Percentiles rank a stretch among this genome's conserved stretches.
These are phyloP conservation scores for Macropus fuliginosus DNA, from an alignment of 2,797 vertebrate genomes.

Conservation along the genomic window DNA sequence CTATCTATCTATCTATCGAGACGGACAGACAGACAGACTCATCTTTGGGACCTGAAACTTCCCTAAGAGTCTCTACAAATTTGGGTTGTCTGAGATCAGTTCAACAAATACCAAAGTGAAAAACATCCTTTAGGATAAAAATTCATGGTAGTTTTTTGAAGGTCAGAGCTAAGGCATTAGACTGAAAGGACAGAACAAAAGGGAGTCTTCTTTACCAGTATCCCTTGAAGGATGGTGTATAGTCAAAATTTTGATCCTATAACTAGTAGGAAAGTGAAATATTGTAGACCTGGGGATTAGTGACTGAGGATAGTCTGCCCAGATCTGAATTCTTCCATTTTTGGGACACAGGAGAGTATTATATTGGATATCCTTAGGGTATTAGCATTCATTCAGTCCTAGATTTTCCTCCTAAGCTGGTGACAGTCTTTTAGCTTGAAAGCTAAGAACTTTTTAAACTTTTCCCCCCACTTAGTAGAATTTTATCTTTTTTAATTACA, in stretches of 20 bases:
- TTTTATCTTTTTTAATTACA: too few relatives aligned
- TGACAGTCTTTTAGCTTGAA: neutral
- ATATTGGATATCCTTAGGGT: neutral
- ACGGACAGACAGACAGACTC: neutral
- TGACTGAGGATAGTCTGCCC: neutral
- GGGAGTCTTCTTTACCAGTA: neutral
- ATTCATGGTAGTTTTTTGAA: neutral
- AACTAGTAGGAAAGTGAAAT: neutral
- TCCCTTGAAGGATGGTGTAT: neutral
- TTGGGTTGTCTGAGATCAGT: neutral
- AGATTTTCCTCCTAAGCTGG: neutral
- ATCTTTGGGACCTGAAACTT: neutral
- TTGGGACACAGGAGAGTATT: neutral
- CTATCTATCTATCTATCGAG: too few relatives aligned
- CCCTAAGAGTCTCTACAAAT: neutral
- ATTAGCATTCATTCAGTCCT: neutral
- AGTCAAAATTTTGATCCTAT: neutral
- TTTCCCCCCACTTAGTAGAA: too few relatives aligned
- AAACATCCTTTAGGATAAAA: neutral
- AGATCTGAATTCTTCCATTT: neutral
- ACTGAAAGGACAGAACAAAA: neutral
- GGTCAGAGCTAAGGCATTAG: neutral
- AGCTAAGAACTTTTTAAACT: neutral
- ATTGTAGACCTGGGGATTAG: neutral
- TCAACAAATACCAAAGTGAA: neutral